Percentiles rank a stretch among this genome's conserved stretches.
These are phyloP conservation scores for Venusia cambrica DNA, from an alignment of 2,888 invertebrate species.

Conservation along the genomic window DNA sequence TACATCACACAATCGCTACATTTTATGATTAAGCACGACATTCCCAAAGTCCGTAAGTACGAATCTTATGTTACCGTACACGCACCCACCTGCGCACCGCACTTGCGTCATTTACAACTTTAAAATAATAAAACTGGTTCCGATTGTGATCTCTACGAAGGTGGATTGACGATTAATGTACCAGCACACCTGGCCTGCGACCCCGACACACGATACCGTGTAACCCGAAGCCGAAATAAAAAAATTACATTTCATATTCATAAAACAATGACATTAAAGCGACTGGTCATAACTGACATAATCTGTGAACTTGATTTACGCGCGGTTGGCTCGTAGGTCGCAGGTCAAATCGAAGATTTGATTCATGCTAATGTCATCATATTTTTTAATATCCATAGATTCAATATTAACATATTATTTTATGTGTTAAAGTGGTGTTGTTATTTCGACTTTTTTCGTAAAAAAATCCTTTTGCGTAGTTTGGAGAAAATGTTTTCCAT, in stretches of 20 bases:
- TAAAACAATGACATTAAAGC: constrained; percentile 46
- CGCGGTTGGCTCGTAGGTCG: constrained; percentile 20
- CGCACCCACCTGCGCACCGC: constrained; percentile 67
- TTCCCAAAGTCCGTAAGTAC: constrained; percentile 42
- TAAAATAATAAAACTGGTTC: constrained; percentile 79
- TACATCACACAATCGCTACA: not conserved
- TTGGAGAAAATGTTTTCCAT: constrained; percentile 34
- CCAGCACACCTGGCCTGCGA: constrained; percentile 63
- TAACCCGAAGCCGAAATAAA: constrained; percentile 46
- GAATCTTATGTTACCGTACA: constrained; percentile 53
- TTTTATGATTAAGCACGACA: constrained; percentile 30
- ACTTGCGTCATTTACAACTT: constrained; percentile 80
- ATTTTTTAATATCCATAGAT: constrained; percentile 20
- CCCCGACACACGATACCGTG: constrained; percentile 43
- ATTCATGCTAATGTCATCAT: constrained; percentile 27
- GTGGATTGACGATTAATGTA: constrained; percentile 72
- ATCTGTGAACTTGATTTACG: constrained; percentile 30
- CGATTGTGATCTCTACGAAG: constrained; percentile 77
- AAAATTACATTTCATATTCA: constrained; percentile 51
- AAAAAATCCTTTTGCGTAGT: constrained; percentile 19
- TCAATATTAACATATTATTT: constrained; percentile 14
- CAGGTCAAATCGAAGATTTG: constrained; percentile 25
- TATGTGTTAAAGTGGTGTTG: not conserved
- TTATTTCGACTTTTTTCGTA: not conserved
- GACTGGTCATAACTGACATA: constrained; percentile 46